Evolutionary conservation across 2,888 invertebrate genomes (phyloP).

Genomic region (Drosophila koepferae): DNA sequence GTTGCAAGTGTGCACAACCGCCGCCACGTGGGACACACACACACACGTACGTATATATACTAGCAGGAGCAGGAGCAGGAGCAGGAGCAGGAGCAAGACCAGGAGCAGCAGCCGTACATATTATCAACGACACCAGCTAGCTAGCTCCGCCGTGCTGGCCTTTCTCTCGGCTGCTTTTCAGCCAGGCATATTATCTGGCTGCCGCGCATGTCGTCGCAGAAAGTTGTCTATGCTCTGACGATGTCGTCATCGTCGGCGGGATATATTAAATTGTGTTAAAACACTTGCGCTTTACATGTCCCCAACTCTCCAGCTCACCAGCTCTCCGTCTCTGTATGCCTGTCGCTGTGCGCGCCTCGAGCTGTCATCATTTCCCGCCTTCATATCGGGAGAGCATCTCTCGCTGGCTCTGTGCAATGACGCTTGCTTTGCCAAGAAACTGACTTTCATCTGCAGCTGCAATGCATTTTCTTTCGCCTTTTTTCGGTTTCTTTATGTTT

Average conservation of each 20-base stretch:
- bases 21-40: conserved; percentile 13
- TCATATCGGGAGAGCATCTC: conserved; percentile 14
- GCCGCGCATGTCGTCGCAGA: conserved; percentile 38
- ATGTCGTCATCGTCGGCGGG: conserved; percentile 42
- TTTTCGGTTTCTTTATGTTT: conserved; percentile 21
- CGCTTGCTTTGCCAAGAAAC: conserved; percentile 66
- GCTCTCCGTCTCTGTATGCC: neutral
- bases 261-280: conserved; percentile 62
- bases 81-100: neutral
- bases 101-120: conserved; percentile 12
- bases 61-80: neutral
- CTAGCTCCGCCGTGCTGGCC: conserved; percentile 1
- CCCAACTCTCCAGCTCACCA: neutral
- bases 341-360: neutral
- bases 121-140: conserved; percentile 29
- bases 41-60: neutral
- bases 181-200: conserved; percentile 42
- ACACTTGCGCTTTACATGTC: conserved; percentile 53
- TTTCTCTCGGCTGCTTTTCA: conserved; percentile 25
- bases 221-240: conserved; percentile 27
- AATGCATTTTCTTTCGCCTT: conserved; percentile 15
- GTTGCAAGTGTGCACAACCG: conserved; percentile 46
- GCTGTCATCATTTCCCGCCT: neutral
- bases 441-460: conserved; percentile 43
- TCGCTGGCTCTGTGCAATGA: conserved; percentile 52